Conservation (phyloP, 2,797 vertebrate species). For the Trichosurus vulpecula region DNA sequence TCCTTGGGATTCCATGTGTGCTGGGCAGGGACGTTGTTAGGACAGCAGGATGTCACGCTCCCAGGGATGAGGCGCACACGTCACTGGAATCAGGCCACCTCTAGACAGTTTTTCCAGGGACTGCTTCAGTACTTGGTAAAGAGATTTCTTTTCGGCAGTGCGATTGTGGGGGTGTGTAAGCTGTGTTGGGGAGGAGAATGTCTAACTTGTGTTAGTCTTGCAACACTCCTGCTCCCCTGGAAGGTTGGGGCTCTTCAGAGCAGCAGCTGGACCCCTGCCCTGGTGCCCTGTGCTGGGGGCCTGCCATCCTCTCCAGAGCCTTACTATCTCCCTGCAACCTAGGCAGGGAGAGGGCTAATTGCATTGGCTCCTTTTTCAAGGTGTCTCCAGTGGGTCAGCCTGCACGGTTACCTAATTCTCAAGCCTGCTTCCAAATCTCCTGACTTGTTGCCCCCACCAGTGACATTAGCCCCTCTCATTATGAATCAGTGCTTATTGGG, state of each 20-base stretch:
- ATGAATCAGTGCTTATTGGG: neutral
- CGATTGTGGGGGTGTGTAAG: conserved; percentile 50
- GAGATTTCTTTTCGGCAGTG: conserved; percentile 57
- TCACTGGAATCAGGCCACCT: neutral
- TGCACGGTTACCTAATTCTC: neutral
- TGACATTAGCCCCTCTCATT: neutral
- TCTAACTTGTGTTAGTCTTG: neutral
- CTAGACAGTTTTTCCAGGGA: neutral
- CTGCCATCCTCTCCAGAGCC: neutral
- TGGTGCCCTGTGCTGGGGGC: neutral
- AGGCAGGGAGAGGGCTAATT: neutral
- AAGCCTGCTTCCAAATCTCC: neutral
- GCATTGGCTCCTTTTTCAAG: neutral
- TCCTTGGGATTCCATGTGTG: neutral
- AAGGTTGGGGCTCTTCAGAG: neutral
- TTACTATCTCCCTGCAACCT: neutral
- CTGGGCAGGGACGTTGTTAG: too few relatives aligned
- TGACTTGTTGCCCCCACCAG: neutral
- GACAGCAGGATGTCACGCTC: neutral
- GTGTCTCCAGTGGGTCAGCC: neutral
- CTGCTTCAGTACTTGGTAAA: too few relatives aligned
- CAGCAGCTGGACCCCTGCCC: neutral
- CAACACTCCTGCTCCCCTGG: neutral
- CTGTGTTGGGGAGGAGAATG: conserved; percentile 41
- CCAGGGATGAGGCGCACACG: neutral